phyloP scores from a whole-genome alignment of 2,888 invertebrate genomes.

The Liposcelis brunnea region DNA sequence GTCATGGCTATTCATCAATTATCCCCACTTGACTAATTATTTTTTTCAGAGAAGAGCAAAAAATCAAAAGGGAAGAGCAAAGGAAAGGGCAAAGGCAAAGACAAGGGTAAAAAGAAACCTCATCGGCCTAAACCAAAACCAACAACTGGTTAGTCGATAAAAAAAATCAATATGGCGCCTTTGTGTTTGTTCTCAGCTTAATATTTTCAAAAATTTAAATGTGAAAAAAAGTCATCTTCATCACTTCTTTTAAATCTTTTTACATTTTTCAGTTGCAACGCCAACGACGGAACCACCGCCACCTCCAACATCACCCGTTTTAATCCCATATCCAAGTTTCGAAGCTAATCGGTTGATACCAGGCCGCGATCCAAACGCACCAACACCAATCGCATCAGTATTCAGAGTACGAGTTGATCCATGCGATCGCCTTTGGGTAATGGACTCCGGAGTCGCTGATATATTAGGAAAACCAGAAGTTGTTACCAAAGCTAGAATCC shows the following conservation, averaged over 20 bases:
- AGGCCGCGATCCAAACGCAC: neutral
- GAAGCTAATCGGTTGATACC: constrained; percentile 51
- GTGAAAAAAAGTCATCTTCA: too few relatives aligned
- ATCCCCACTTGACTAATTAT: too few relatives aligned
- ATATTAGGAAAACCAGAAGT: constrained; percentile 39
- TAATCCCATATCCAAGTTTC: constrained; percentile 62
- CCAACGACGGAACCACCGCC: constrained; percentile 19
- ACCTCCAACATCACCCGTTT: constrained; percentile 40
- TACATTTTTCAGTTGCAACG: constrained; percentile 29
- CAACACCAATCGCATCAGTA: constrained; percentile 37
- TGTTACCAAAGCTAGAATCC: constrained; percentile 44
- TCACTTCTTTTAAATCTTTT: too few relatives aligned
- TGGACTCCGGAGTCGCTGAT: constrained; percentile 63
- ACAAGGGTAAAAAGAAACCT: neutral
- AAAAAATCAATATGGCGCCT: too few relatives aligned
- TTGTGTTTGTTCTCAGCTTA: too few relatives aligned
- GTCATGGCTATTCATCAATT: too few relatives aligned
- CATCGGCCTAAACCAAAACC: neutral
- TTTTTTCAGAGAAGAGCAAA: too few relatives aligned
- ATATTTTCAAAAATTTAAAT: too few relatives aligned
- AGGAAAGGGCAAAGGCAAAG: neutral
- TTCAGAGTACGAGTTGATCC: constrained; percentile 56
- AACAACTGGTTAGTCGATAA: too few relatives aligned
- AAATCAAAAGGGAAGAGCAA: neutral
- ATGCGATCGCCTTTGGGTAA: constrained; percentile 60